Percentiles rank a stretch among this genome's conserved stretches.
These are phyloP conservation scores for Scaptomyza parva DNA, from an alignment of 2,888 invertebrate species.

Conservation along the genomic window DNA sequence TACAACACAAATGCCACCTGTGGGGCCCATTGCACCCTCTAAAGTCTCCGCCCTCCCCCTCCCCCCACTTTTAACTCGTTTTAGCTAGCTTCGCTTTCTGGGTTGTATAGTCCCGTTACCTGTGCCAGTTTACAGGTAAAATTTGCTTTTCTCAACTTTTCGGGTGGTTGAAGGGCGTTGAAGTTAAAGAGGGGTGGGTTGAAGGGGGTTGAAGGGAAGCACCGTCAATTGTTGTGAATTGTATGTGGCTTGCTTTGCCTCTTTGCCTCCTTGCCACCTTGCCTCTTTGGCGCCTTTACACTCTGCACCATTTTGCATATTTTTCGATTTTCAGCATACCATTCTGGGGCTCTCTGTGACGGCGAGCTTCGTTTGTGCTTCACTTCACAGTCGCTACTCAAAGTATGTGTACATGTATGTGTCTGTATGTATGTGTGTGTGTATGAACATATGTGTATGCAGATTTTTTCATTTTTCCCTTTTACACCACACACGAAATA, in stretches of 20 bases:
- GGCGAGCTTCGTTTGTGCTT: constrained; percentile 30
- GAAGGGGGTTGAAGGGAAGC: constrained; percentile 1
- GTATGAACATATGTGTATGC: not conserved
- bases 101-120: no score
- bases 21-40: constrained; percentile 41
- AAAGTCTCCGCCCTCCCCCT: not conserved
- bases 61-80: constrained; percentile 3
- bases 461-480: not conserved
- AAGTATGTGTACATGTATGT: not conserved
- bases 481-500: no score
- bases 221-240: constrained; percentile 46
- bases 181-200: not conserved
- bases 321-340: constrained; percentile 34
- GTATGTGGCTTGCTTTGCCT: constrained; percentile 23
- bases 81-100: constrained; percentile 24
- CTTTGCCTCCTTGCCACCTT: constrained; percentile 9
- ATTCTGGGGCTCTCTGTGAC: constrained; percentile 20
- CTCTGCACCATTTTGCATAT: constrained; percentile 44
- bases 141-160: constrained; percentile 50
- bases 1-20: constrained; percentile 77
- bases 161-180: not conserved
- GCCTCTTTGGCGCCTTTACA: constrained; percentile 11
- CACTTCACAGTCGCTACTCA: constrained; percentile 27
- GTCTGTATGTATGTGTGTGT: not conserved
- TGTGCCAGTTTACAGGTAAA: constrained; percentile 61